Evolutionary conservation across 2,113 vertebrate genomes (phyloP).

Genomic region (Corythornis madagascariensis): DNA sequence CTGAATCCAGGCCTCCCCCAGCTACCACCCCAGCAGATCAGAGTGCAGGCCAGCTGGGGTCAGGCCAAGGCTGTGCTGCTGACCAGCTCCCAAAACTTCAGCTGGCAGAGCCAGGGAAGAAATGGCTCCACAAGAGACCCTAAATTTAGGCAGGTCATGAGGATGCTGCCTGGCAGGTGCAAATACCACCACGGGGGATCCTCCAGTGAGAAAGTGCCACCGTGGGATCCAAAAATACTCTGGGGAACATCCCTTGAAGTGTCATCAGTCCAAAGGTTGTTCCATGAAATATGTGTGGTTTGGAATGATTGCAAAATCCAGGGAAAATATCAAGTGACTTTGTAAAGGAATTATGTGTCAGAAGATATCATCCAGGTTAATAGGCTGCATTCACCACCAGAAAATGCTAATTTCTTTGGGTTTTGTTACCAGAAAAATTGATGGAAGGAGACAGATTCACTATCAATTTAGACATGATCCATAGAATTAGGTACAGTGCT

Average conservation of each 20-base stretch:
- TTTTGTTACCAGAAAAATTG: background rate
- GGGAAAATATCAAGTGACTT: background rate
- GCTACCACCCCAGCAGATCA: background rate
- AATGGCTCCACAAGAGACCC: background rate
- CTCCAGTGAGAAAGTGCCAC: background rate
- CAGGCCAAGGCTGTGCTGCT: background rate
- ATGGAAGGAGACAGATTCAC: background rate
- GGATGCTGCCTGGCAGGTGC: constrained; percentile 33
- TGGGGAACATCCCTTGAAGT: background rate
- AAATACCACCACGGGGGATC: constrained; percentile 3
- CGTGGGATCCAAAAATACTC: background rate
- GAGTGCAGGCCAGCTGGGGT: constrained; percentile 1
- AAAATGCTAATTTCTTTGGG: background rate
- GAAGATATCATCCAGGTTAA: background rate
- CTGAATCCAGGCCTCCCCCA: background rate
- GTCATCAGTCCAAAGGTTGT: background rate
- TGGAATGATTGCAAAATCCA: background rate
- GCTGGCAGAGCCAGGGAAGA: background rate
- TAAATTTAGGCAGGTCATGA: constrained; percentile 59
- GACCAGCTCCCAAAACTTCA: background rate
- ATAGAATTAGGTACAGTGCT: background rate
- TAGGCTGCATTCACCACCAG: background rate
- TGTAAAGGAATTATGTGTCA: background rate
- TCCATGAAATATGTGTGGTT: background rate
- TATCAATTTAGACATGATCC: background rate